Conservation (phyloP, 2,113 vertebrate species). For the Argyrosomus japonicus region DNA sequence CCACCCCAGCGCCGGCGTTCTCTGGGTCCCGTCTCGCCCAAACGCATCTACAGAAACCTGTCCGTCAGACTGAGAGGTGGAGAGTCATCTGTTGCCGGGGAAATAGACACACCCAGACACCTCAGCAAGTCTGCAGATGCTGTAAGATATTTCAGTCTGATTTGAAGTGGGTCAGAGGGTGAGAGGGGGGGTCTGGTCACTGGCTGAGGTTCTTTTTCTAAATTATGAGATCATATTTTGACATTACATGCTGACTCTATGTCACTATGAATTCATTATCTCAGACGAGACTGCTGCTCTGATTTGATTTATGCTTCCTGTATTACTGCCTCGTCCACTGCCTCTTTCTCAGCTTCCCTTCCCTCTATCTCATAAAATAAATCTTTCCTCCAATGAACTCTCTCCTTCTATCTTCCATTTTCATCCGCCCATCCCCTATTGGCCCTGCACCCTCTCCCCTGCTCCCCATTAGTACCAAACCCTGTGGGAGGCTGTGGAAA, state of each 20-base stretch:
- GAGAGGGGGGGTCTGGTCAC: background rate
- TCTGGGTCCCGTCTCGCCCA: conserved; percentile 82
- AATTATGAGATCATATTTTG: conserved; percentile 14
- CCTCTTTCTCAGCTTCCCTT: conserved; percentile 8
- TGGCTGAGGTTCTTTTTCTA: background rate
- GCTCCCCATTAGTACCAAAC: conserved; percentile 76
- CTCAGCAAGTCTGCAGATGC: conserved; percentile 68
- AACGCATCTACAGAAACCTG: conserved; percentile 85
- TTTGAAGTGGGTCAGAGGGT: conserved; percentile 1
- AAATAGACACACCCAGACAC: conserved; percentile 47
- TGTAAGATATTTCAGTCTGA: conserved; percentile 64
- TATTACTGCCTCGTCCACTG: background rate
- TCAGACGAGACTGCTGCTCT: conserved; percentile 9
- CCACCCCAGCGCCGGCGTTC: conserved; percentile 79
- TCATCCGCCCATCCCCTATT: background rate
- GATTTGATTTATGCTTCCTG: conserved; percentile 41
- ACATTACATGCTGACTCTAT: conserved; percentile 24
- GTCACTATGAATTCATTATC: conserved; percentile 27
- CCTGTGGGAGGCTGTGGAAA: conserved; percentile 85
- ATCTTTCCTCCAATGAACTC: conserved; percentile 1
- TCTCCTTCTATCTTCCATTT: background rate
- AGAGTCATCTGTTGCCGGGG: conserved; percentile 63
- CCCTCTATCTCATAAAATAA: conserved; percentile 24
- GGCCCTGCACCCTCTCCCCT: conserved; percentile 19
- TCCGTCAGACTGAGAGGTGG: conserved; percentile 79